These are phyloP conservation scores for Drosophila sordidula DNA, from an alignment of 2,888 invertebrate species.

Conservation along the genomic window DNA sequence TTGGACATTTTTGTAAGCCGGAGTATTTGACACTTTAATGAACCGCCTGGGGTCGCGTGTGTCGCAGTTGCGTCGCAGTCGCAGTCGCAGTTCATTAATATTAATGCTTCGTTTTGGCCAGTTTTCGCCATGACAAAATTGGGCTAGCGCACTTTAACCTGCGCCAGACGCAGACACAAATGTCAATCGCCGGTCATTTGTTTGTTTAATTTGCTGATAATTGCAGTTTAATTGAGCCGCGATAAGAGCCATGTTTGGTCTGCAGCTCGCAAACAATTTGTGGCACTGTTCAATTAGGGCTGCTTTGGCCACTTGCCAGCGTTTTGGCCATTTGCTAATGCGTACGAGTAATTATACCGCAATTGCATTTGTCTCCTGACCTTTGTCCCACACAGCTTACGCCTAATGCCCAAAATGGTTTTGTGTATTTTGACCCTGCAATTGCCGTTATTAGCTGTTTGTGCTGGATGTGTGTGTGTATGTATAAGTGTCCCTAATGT, in stretches of 20 bases:
- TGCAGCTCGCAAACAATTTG: constrained; percentile 36
- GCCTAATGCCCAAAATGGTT: constrained; percentile 51
- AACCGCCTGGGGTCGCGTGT: constrained; percentile 73
- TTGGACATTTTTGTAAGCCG: constrained; percentile 49
- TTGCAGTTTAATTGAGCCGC: constrained; percentile 65
- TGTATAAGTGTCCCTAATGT: not conserved
- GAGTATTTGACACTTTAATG: constrained; percentile 77
- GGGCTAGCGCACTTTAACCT: constrained; percentile 55
- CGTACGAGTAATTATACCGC: constrained; percentile 40
- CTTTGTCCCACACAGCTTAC: constrained; percentile 38
- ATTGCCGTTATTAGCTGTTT: constrained; percentile 60
- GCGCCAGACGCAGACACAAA: constrained; percentile 52
- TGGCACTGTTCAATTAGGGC: constrained; percentile 25
- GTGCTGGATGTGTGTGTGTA: not conserved
- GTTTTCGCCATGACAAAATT: constrained; percentile 56
- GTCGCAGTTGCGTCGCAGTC: constrained; percentile 26
- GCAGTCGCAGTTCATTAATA: constrained; percentile 62
- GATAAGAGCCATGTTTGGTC: constrained; percentile 20
- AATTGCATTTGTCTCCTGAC: constrained; percentile 46
- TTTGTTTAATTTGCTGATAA: constrained; percentile 63
- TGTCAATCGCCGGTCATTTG: constrained; percentile 56
- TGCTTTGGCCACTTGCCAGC: constrained; percentile 33
- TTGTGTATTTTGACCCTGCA: constrained; percentile 55
- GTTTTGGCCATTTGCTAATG: constrained; percentile 19
- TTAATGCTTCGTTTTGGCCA: constrained; percentile 60